phyloP scores from a whole-genome alignment of 2,797 vertebrate species.

The Monodelphis domestica region DNA sequence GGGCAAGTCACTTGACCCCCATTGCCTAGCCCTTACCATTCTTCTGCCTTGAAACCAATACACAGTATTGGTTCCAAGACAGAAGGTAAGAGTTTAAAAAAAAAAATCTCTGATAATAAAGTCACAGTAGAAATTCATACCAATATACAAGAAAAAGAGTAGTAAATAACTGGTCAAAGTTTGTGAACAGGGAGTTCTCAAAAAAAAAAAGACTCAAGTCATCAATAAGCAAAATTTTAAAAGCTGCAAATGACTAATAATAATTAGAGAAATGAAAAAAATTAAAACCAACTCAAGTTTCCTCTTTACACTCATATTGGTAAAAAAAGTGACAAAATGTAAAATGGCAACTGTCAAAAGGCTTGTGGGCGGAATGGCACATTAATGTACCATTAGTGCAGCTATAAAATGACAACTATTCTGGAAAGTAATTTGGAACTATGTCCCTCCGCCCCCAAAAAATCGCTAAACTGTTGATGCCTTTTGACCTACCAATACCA shows the following conservation, averaged over 20 bases:
- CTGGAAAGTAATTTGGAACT: background rate
- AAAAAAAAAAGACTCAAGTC: too few species aligned
- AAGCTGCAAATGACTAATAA: background rate
- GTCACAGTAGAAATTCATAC: background rate
- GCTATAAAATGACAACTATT: background rate
- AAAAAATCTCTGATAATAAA: background rate
- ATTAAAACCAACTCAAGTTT: background rate
- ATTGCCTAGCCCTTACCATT: too few species aligned
- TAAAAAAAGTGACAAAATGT: background rate
- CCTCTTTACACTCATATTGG: background rate
- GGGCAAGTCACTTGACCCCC: too few species aligned
- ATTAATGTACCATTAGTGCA: background rate
- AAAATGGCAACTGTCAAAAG: background rate
- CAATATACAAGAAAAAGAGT: background rate
- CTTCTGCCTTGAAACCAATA: too few species aligned
- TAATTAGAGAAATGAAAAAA: background rate
- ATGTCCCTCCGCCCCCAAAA: too few species aligned
- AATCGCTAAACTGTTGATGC: background rate
- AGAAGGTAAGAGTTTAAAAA: too few species aligned
- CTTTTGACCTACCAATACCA: background rate
- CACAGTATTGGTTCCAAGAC: too few species aligned
- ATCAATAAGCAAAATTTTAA: background rate
- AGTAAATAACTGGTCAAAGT: background rate
- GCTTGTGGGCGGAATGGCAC: background rate
- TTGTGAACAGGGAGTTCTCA: background rate